Base-by-base conservation (phyloP, 2,113 vertebrate species). In the Lophochroa leadbeateri region DNA sequence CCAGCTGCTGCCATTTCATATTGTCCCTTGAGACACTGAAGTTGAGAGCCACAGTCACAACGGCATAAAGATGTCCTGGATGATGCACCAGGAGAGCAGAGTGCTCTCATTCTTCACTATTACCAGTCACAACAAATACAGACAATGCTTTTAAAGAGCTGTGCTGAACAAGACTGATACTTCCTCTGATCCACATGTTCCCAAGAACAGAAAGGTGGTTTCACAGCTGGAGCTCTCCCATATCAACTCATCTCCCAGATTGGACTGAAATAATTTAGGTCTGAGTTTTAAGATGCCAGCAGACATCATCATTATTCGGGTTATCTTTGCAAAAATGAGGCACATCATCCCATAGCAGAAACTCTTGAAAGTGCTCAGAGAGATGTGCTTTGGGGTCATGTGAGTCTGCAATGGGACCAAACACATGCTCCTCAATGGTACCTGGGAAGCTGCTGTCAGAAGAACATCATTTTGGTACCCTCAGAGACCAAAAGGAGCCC, bases 271-370 rank as follows among this genome's bases (percentile, higher is more conserved):
- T 46, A 53, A 72, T 69, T 87, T 55, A 46, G n/a, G 53, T 19
- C 49, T 47, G 41, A 57, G 39, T 71, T 63, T 71, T 44, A 80
- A 80, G 78, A 77, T 65, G 68, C 53, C 74, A 93, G 28, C 1
- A 7, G 46, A 65, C 21, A 90, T 27, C 31, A n/a, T 8, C 1
- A 1, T 84, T 64, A 74, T 17, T 17, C 33, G 28, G 7, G 25
- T 7, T 11, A 37, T 8, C 8, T 20, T 44, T 58, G 47, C 35
- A 29, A 88, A 94, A 70, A 50, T 27, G 1, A 82, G 76, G 28
- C 6, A 9, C 1, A 0, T 6, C 63, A 35, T 5, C 29, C 29
- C 8, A 19, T 0, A 9, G 53, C 13, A 55, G 11, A 55, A 81
- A 47, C 24, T 50, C 53, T 10, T 50, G 4, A 23, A 68, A 70